Percentiles rank a stretch among this genome's conserved stretches.
Evolutionary conservation across 2,797 vertebrate genomes (phyloP).

Genomic region (Tarsius wallacei): DNA sequence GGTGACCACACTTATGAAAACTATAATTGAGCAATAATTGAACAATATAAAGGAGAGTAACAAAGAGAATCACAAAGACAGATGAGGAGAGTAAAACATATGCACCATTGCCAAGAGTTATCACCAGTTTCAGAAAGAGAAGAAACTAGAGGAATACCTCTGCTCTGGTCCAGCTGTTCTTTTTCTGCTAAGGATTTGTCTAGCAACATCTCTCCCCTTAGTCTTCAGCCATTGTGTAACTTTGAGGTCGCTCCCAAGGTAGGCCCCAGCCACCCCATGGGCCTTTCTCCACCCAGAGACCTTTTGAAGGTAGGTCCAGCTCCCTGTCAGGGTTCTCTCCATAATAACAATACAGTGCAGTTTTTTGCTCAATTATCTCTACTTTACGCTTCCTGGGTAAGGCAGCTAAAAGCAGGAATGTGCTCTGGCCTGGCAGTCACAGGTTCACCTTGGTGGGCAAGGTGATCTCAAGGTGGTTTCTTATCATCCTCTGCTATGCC

Average conservation of each 20-base stretch:
- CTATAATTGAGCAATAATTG: not conserved
- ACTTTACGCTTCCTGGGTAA: not conserved
- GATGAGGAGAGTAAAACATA: constrained; percentile 16
- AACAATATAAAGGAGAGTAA: not conserved
- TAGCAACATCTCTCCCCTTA: not conserved
- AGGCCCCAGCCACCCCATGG: too few relatives aligned
- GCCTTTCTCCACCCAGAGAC: not conserved
- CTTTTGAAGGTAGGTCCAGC: not conserved
- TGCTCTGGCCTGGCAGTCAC: not conserved
- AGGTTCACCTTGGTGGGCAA: not conserved
- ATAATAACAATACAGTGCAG: not conserved
- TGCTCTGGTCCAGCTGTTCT: not conserved
- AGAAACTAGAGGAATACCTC: not conserved
- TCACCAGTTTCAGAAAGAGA: not conserved
- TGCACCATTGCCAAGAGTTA: not conserved
- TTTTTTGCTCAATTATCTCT: constrained; percentile 37
- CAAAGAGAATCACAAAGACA: not conserved
- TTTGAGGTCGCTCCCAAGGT: not conserved
- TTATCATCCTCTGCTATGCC: not conserved
- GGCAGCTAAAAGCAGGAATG: not conserved
- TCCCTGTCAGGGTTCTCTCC: not conserved
- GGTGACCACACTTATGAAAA: constrained; percentile 1
- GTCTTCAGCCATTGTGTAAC: not conserved
- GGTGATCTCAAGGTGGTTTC: not conserved
- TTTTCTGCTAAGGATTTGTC: not conserved